Percentiles rank a stretch among this genome's conserved stretches.
Evolutionary conservation across 92 coral and sea anemone genomes (phyloP).

Genomic region (Anthopleura xanthogrammica): DNA sequence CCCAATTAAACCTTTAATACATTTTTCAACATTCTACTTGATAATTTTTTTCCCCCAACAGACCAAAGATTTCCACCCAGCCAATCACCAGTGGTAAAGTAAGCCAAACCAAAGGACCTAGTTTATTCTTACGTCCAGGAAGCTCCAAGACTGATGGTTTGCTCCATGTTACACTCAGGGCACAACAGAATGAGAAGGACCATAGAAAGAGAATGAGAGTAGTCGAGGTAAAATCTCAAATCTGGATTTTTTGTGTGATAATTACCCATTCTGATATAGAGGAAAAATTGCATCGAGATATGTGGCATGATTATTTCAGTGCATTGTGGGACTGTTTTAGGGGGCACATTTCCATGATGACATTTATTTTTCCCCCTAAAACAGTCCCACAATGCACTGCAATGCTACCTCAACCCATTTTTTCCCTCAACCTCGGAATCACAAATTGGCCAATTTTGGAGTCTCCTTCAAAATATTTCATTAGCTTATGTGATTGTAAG

Average conservation of each 20-base stretch:
- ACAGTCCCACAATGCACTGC: no score
- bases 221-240: conserved; percentile 63
- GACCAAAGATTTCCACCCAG: conserved; percentile 19
- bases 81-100: conserved; percentile 14
- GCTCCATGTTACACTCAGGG: conserved; percentile 69
- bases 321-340: no score
- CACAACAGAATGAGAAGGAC: conserved; percentile 71
- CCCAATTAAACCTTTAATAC: neutral
- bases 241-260: neutral
- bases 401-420: no score
- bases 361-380: no score
- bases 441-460: no score
- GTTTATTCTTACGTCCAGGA: conserved; percentile 23
- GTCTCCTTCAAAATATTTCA: no score
- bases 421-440: no score
- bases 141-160: conserved; percentile 59
- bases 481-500: no score
- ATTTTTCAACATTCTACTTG: neutral
- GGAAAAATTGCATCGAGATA: no score
- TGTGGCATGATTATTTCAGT: no score
- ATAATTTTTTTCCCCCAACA: neutral
- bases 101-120: conserved; percentile 27
- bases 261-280: no score
- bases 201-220: conserved; percentile 84
- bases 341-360: no score